Conservation (phyloP, 2,113 vertebrate genomes). For the Amphiprion percula region DNA sequence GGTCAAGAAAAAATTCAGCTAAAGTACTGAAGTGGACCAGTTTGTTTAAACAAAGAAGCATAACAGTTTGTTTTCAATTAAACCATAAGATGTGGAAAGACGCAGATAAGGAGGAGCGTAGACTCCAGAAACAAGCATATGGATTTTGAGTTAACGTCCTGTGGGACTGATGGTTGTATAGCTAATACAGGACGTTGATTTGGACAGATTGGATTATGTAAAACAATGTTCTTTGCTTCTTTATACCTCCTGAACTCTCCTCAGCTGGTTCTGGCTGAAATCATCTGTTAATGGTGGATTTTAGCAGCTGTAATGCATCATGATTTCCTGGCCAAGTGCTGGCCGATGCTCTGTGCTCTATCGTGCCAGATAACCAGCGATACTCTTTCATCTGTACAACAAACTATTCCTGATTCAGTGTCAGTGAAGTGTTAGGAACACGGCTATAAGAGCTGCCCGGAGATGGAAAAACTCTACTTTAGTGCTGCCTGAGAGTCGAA, state of each 20-base stretch:
- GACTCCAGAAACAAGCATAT: slow-evolving; percentile 25
- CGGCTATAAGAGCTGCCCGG: slow-evolving; percentile 31
- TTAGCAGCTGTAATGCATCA: slow-evolving; percentile 28
- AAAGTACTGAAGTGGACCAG: not conserved
- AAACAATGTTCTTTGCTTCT: slow-evolving; percentile 5
- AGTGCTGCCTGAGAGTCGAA: slow-evolving; percentile 13
- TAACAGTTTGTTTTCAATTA: slow-evolving; percentile 1
- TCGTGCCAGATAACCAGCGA: slow-evolving; percentile 23
- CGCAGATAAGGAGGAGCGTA: slow-evolving; percentile 1
- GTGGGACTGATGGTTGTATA: slow-evolving; percentile 10
- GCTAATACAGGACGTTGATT: slow-evolving; percentile 30
- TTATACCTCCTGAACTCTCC: slow-evolving; percentile 10
- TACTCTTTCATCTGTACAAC: slow-evolving; percentile 26
- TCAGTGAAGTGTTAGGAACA: slow-evolving; percentile 36
- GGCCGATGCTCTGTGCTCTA: not conserved
- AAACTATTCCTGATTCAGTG: slow-evolving; percentile 42
- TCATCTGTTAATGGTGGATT: slow-evolving; percentile 28
- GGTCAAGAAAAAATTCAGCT: not conserved
- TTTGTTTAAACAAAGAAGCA: not conserved
- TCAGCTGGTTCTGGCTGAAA: slow-evolving; percentile 34
- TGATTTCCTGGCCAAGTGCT: slow-evolving; percentile 37
- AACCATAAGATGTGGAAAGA: not conserved
- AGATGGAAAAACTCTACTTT: slow-evolving; percentile 46
- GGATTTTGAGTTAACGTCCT: slow-evolving; percentile 37
- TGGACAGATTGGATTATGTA: slow-evolving; percentile 31